Evolutionary conservation across 2,888 invertebrate species (phyloP).

Genomic region (Mycogona germanica): DNA sequence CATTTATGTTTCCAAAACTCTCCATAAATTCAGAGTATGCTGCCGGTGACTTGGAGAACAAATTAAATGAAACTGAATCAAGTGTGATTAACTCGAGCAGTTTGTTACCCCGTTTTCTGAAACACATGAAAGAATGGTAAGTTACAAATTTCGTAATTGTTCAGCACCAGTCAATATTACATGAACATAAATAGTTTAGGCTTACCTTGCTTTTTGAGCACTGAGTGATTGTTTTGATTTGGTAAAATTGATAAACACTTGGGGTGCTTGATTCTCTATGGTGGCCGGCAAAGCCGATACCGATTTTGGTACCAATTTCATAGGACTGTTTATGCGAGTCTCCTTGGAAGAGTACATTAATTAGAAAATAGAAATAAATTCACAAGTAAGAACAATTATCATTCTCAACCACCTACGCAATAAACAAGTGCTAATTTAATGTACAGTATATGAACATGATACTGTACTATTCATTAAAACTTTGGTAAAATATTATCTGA

Average conservation of each 20-base stretch:
- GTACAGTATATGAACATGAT: no score
- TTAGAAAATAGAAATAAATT: no score
- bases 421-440: no score
- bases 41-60: constrained; percentile 4
- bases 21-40: constrained; percentile 11
- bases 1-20: constrained; percentile 4
- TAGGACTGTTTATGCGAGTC: no score
- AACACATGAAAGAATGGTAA: background rate
- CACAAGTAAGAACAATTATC: no score
- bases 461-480: no score
- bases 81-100: constrained; percentile 12
- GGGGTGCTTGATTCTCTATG: background rate
- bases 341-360: no score
- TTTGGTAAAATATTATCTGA: no score
- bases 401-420: no score
- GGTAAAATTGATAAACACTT: background rate
- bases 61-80: background rate
- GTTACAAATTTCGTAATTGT: no score
- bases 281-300: no score
- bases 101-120: constrained; percentile 13
- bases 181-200: background rate
- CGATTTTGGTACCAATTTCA: no score
- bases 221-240: background rate
- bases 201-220: background rate
- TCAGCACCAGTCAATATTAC: background rate